Evolutionary conservation across 2,888 invertebrate genomes (phyloP), one percentile per base, ranked within the genome.

Genomic region (Drosophila heteroneura): DNA sequence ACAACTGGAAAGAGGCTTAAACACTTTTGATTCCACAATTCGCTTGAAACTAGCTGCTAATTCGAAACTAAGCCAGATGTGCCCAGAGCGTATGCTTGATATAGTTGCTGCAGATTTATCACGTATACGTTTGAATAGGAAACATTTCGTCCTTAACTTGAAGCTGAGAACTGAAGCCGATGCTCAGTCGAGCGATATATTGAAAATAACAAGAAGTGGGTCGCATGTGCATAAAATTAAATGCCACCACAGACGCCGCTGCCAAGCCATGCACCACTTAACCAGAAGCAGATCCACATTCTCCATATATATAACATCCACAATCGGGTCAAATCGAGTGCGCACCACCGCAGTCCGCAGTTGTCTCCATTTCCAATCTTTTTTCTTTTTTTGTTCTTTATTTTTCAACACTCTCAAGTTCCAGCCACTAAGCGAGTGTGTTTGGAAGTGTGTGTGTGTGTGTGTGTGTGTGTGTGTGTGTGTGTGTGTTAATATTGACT

Each of bases 141-240:
- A 58, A 22, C 14, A 47, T 26, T 47, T 47, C 16, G 16, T 26
- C 16, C 16, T 47, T 19, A 2, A 6, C 7, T 14, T 12, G 4
- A 19, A 3, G 53, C 16, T 7, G 26, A 1, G 3, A 30, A n/a
- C 33, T 26, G 61, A 37, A 41, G 78, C 59, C 54, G 58, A 69
- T 41, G 75, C 54, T 78, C 63, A 82, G 74, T 82, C 75, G 75
- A 79, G 75, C 80, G 80, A 82, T 71, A 78, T 80, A 80, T 80
- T 80, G 79, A 82, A 82, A 80, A 79, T 80, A 71, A 82, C 80
- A 68, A 70, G 61, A 79, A 66, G 58, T 61, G 58, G 68, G 67
- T 33, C 54, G 63, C 68, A 69, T 75, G 82, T 82, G 80, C 80
- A 80, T 80, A 80, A 80, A 80, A 82, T 82, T 78, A 82, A 80